phyloP scores from a whole-genome alignment of 2,888 invertebrate genomes.

The Podotricha telesiphe region DNA sequence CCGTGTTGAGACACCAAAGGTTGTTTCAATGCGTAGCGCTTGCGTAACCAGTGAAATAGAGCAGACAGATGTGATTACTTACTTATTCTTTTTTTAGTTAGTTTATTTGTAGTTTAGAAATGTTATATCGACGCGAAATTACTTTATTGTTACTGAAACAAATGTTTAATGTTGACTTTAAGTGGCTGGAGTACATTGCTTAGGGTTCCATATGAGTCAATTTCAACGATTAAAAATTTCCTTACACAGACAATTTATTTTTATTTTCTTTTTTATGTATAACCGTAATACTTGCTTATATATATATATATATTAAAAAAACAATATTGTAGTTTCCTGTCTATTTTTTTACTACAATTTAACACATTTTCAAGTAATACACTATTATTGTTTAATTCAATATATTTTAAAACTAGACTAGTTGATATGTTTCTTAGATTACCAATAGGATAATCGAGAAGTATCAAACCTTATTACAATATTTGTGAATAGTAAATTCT shows the following conservation, averaged over 20 bases:
- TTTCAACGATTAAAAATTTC: neutral
- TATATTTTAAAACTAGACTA: too few species aligned
- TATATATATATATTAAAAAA: too few species aligned
- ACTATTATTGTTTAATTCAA: too few species aligned
- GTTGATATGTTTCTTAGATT: too few species aligned
- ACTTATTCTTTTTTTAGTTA: slow-evolving; percentile 40
- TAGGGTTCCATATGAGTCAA: neutral
- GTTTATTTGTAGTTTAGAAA: slow-evolving; percentile 39
- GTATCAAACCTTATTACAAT: neutral
- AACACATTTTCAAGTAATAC: too few species aligned
- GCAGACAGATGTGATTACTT: slow-evolving; percentile 57
- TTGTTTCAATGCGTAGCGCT: slow-evolving; percentile 57
- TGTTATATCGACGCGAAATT: slow-evolving; percentile 31
- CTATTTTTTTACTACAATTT: too few species aligned
- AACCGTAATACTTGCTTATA: too few species aligned
- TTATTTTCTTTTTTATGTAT: too few species aligned
- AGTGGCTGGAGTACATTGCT: neutral
- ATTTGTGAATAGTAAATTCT: neutral
- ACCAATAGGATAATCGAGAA: too few species aligned
- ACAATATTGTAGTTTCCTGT: too few species aligned
- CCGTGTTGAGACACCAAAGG: slow-evolving; percentile 61
- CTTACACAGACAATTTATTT: neutral
- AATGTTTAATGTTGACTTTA: neutral
- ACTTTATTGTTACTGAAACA: slow-evolving; percentile 21
- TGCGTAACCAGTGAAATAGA: slow-evolving; percentile 55